A percentile compares a stretch with the other conserved stretches of the same genome.
Conservation (phyloP, 2,113 vertebrate species). For the Naja naja region DNA sequence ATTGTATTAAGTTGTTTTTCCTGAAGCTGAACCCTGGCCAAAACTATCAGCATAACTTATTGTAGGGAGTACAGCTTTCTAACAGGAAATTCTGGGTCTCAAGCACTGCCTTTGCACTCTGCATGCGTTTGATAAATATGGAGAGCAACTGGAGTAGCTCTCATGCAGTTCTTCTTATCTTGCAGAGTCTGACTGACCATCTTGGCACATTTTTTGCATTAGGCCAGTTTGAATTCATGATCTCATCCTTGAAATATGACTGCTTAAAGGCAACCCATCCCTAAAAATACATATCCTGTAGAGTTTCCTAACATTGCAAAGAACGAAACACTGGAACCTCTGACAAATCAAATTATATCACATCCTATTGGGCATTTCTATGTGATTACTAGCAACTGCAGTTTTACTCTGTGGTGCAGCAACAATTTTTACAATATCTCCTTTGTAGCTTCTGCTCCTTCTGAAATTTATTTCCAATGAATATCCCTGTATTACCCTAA, state of each 20-base stretch:
- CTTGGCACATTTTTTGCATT: conserved; percentile 56
- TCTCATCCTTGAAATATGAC: conserved; percentile 72
- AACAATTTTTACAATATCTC: neutral
- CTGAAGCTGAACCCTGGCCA: neutral
- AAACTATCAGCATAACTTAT: neutral
- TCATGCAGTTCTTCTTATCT: conserved; percentile 49
- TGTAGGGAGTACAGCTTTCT: neutral
- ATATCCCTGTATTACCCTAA: neutral
- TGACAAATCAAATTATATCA: conserved; percentile 29
- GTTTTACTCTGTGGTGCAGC: neutral
- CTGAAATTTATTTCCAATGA: neutral
- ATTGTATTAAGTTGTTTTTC: neutral
- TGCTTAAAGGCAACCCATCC: conserved; percentile 52
- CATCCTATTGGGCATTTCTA: conserved; percentile 35
- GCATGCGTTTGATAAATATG: neutral
- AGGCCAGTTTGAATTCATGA: conserved; percentile 60
- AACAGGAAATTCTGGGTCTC: neutral
- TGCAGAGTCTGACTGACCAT: conserved; percentile 56
- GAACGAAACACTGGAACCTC: conserved; percentile 35
- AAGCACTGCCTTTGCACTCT: neutral
- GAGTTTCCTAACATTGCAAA: conserved; percentile 42
- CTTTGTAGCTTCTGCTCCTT: rapidly evolving
- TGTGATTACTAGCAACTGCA: conserved; percentile 2
- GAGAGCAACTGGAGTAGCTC: neutral
- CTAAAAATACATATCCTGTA: conserved; percentile 60